Evolutionary conservation across 2,888 invertebrate genomes (phyloP), one percentile per base, ranked within the genome.

Genomic region (Pristionchus fissidentatus): DNA sequence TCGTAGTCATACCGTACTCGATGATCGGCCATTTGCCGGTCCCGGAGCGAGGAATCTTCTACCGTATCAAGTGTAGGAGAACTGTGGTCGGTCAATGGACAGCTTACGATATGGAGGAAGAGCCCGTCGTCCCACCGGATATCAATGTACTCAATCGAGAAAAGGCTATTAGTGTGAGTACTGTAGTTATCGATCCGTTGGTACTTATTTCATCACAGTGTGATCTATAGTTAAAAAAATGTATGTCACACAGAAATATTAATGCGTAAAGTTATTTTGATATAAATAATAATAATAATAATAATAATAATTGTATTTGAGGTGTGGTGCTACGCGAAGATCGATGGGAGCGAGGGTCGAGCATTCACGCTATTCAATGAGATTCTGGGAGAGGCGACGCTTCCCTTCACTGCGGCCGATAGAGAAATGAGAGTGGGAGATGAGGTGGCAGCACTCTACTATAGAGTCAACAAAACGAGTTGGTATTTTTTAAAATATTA

Each of bases 361-460:
- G 5, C 70, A n/a, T 70, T 43, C 70, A 41, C 70, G 38, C 10
- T 70, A 0, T n/a, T 13, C n/a, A 70, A 70, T 70, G 41, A 43
- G 4, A 7, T 70, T 3, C 41, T 70, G 38, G 70, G 70, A 43
- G n/a, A 41, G 4, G 70, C 70, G 1, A 70, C 70, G 1, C 70
- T 70, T 13, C 70, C 70, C 5, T 19, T 32, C 41, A 70, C 38
- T 10, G 8, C 7, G 5, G 43, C 41, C n/a, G 5, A 22, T 70
- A 1, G 15, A 7, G 41, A 43, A 7, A 70, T 70, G 70, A 70
- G 41, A 70, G 70, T 70, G 22, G 70, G 70, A 70, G 70, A 70
- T 41, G 10, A 10, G 2, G 7, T 70, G 2, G 41, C 38, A 15
- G 38, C 70, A 26, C 41, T 70, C 26, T 70, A 70, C 70, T 70